These are phyloP conservation scores for Podargus strigoides DNA, from an alignment of 2,797 vertebrate species.

Conservation along the genomic window DNA sequence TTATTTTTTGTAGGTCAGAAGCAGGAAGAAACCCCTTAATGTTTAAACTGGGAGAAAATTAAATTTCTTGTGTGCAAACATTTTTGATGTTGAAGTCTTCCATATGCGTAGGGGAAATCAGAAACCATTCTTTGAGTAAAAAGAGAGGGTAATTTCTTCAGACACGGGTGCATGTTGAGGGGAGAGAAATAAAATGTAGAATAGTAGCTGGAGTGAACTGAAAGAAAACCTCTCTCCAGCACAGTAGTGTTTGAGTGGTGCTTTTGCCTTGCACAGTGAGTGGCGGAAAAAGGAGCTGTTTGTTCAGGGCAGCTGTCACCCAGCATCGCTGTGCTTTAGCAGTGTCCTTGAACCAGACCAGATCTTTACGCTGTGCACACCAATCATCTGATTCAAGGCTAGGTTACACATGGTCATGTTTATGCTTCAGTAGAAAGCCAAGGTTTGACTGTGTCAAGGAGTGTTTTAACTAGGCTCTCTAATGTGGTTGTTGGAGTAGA, in stretches of 20 bases:
- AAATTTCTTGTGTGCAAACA: neutral
- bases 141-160: neutral
- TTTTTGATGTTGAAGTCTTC: neutral
- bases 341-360: neutral
- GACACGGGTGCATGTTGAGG: neutral
- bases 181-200: neutral
- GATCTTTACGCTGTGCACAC: neutral
- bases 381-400: neutral
- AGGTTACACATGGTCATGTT: neutral
- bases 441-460: neutral
- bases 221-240: neutral
- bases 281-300: neutral
- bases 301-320: neutral
- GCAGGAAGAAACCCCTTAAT: neutral
- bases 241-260: fast-evolving
- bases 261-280: neutral
- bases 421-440: neutral
- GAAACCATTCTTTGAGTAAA: neutral
- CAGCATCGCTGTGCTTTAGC: neutral
- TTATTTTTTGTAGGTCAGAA: slow-evolving; percentile 22
- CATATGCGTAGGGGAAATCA: neutral
- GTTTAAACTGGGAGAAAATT: neutral
- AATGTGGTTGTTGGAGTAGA: neutral
- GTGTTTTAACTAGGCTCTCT: neutral
- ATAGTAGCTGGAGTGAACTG: neutral